Evolutionary conservation across 2,113 vertebrate species (phyloP).

Genomic region (Melanocharis versteri): DNA sequence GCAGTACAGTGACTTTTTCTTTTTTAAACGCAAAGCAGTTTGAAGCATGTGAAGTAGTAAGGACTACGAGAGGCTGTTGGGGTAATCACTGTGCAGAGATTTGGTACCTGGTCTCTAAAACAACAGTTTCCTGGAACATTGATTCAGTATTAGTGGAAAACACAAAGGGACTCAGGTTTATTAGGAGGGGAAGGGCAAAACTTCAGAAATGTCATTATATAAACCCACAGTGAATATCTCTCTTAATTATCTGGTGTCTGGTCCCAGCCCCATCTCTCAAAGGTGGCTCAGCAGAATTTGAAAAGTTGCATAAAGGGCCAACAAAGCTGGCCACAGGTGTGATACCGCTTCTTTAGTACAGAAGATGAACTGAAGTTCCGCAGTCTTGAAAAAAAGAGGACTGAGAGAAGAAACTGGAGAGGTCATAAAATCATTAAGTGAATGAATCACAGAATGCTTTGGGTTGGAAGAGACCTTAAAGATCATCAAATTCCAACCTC

Average conservation of each 20-base stretch:
- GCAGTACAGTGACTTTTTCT: neutral
- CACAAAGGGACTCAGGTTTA: neutral
- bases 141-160: neutral
- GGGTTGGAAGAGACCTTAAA: neutral
- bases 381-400: neutral
- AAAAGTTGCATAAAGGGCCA: neutral
- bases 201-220: neutral
- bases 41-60: neutral
- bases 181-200: neutral
- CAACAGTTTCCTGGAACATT: neutral
- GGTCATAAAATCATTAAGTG: neutral
- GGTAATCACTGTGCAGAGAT: neutral
- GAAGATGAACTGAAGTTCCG: neutral
- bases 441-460: neutral
- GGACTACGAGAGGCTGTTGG: fast-evolving
- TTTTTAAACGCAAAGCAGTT: neutral
- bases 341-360: neutral
- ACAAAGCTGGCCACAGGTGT: neutral
- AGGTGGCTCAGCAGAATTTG: neutral
- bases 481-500: neutral
- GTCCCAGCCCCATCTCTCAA: neutral
- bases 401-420: neutral
- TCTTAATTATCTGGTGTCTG: neutral
- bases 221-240: neutral
- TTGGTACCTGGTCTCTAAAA: neutral